These are phyloP conservation scores for Mythimna impura DNA, from an alignment of 2,888 invertebrate genomes.

Conservation along the genomic window DNA sequence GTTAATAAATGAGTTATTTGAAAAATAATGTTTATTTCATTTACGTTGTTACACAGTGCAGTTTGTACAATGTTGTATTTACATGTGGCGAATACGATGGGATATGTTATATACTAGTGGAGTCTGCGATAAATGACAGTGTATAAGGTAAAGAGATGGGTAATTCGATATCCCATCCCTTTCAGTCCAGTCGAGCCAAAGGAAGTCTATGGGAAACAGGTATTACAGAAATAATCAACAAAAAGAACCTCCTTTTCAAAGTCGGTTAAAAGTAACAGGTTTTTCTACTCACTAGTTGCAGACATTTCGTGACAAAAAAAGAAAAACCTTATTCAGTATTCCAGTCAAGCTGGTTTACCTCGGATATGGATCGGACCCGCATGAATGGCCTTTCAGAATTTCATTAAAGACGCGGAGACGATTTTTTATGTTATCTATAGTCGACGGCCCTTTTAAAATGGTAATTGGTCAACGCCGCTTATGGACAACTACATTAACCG, in stretches of 20 bases:
- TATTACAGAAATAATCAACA: neutral
- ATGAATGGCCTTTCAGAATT: constrained; percentile 4
- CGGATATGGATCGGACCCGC: constrained; percentile 1
- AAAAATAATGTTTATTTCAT: constrained; percentile 81
- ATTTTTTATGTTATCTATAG: neutral
- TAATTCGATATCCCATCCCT: constrained; percentile 5
- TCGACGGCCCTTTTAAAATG: too few species aligned
- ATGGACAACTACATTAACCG: neutral
- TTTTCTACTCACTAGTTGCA: neutral
- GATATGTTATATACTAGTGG: constrained; percentile 64
- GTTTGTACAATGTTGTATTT: constrained; percentile 75
- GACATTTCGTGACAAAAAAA: constrained; percentile 5
- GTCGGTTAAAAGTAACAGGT: neutral
- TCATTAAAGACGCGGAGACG: neutral
- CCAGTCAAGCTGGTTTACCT: constrained; percentile 10
- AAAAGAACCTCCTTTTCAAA: neutral
- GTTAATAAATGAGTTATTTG: constrained; percentile 83
- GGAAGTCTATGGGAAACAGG: neutral
- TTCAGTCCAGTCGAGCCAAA: constrained; percentile 39
- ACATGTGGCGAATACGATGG: constrained; percentile 68
- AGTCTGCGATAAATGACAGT: constrained; percentile 21
- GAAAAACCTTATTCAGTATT: neutral
- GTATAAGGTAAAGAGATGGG: constrained; percentile 6
- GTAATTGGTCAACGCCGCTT: neutral
- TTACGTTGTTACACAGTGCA: constrained; percentile 71